These are phyloP conservation scores for Labeo calbasu DNA, from an alignment of 2,797 vertebrate species.

Conservation along the genomic window DNA sequence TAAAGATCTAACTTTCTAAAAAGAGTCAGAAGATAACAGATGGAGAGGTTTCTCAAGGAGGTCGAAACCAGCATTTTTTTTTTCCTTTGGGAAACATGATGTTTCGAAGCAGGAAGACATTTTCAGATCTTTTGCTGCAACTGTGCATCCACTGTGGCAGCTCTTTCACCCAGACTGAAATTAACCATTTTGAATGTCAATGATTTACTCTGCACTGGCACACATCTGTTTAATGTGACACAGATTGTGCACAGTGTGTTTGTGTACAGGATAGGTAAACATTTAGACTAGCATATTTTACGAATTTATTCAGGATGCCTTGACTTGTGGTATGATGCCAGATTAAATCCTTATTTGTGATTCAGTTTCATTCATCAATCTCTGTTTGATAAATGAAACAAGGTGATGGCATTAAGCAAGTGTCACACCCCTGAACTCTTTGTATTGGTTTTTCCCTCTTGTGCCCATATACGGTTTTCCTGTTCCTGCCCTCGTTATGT, in stretches of 20 bases:
- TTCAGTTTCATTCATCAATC: background rate
- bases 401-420: background rate
- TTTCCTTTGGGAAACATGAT: conserved; percentile 2
- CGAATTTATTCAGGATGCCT: background rate
- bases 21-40: background rate
- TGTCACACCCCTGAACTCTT: too few species aligned
- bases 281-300: conserved; percentile 20
- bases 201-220: conserved; percentile 21
- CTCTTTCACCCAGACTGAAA: conserved; percentile 14
- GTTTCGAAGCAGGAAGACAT: conserved; percentile 17
- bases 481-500: too few species aligned
- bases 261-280: conserved; percentile 18
- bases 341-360: background rate
- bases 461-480: too few species aligned
- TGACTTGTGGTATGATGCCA: background rate
- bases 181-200: conserved; percentile 29
- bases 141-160: conserved; percentile 23
- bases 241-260: conserved; percentile 31
- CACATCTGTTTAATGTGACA: conserved; percentile 9
- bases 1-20: background rate
- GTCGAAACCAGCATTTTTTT: background rate
- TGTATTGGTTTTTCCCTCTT: too few species aligned
- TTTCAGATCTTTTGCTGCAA: conserved; percentile 31
- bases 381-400: background rate
- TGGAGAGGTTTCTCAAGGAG: background rate